These are phyloP conservation scores for Acanthoscelides obtectus DNA, from an alignment of 2,888 invertebrate species.

Conservation along the genomic window DNA sequence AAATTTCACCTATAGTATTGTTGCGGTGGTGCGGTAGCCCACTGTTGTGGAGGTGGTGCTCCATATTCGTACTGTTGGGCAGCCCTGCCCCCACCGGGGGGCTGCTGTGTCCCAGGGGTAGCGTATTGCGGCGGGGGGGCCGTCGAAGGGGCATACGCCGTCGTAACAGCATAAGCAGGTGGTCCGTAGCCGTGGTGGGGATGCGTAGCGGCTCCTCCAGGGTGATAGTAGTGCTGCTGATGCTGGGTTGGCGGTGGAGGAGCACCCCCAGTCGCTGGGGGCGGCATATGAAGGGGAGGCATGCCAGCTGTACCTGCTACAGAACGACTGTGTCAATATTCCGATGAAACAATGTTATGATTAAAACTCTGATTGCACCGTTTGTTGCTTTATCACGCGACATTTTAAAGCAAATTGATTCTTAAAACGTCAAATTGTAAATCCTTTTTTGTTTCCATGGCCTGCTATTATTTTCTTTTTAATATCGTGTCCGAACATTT, in stretches of 20 bases:
- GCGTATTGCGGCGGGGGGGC: not conserved
- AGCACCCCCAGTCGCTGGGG: not conserved
- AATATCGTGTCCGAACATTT: too few relatives aligned
- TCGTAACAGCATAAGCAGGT: not conserved
- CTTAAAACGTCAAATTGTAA: too few relatives aligned
- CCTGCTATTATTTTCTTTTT: too few relatives aligned
- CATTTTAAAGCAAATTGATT: too few relatives aligned
- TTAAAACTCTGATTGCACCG: too few relatives aligned
- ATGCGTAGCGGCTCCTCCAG: not conserved
- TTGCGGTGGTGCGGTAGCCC: not conserved
- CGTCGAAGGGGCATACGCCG: not conserved
- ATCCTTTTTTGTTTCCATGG: too few relatives aligned
- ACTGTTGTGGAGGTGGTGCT: not conserved
- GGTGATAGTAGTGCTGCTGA: not conserved
- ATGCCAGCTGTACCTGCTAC: not conserved
- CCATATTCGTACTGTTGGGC: not conserved
- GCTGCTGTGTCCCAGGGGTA: not conserved
- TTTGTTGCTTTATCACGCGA: too few relatives aligned
- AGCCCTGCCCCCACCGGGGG: not conserved
- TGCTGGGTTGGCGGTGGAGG: not conserved
- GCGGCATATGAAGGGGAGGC: not conserved
- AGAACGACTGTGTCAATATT: too few relatives aligned
- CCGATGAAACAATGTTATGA: too few relatives aligned
- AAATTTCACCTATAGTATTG: not conserved
- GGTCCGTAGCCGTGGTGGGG: not conserved